These are phyloP conservation scores for Gerris buenoi DNA, from an alignment of 1,140 invertebrate genomes.

Conservation along the genomic window DNA sequence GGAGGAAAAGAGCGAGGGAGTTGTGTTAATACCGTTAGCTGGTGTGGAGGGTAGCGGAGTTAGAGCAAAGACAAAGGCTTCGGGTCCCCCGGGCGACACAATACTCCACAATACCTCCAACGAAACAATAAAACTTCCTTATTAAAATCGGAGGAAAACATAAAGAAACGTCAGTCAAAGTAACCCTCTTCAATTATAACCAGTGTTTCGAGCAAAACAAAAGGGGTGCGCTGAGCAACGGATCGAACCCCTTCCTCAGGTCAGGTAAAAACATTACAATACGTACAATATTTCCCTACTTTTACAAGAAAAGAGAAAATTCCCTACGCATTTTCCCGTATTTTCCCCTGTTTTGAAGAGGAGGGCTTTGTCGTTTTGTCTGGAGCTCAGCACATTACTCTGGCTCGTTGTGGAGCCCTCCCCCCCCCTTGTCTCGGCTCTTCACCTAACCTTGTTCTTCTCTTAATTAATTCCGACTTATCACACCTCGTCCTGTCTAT, in stretches of 20 bases:
- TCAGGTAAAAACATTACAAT: neutral
- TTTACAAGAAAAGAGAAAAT: neutral
- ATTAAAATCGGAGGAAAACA: neutral
- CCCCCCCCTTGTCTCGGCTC: too few species aligned
- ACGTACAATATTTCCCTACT: neutral
- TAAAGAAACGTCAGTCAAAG: neutral
- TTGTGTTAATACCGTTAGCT: neutral
- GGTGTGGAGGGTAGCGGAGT: neutral
- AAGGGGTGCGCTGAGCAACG: neutral
- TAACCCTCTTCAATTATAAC: neutral
- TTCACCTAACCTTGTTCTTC: neutral
- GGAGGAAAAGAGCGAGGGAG: too few species aligned
- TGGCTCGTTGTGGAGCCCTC: neutral
- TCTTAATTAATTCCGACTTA: neutral
- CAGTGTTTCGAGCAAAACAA: neutral
- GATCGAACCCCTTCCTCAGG: neutral
- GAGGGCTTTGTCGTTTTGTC: neutral
- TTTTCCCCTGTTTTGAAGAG: neutral
- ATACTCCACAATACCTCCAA: neutral
- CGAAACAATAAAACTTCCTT: neutral
- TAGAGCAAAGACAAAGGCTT: neutral
- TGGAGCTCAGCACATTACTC: too few species aligned
- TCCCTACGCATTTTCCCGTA: neutral
- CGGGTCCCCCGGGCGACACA: too few species aligned
- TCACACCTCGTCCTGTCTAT: neutral